A percentile compares a stretch with the other conserved stretches of the same genome.
phyloP scores from a whole-genome alignment of 2,113 vertebrate species.

The Chloropsis hardwickii region DNA sequence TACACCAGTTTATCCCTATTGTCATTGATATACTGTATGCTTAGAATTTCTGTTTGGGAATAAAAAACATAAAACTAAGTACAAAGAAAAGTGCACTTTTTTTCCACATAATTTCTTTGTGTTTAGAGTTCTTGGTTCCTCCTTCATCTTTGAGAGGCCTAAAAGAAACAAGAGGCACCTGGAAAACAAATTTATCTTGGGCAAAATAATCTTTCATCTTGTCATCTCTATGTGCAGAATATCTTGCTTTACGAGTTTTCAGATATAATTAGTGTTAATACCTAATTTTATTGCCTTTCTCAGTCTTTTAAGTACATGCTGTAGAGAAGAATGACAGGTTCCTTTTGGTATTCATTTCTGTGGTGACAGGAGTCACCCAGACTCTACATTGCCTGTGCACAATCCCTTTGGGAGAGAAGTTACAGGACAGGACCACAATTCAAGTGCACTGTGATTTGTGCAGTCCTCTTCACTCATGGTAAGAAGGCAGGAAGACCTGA shows the following conservation, averaged over 20 bases:
- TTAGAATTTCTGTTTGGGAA: background rate
- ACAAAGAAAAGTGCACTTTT: background rate
- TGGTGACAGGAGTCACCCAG: background rate
- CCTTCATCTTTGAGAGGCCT: background rate
- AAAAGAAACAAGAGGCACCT: background rate
- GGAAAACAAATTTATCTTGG: background rate
- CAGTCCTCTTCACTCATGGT: background rate
- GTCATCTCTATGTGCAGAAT: background rate
- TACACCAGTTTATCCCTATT: background rate
- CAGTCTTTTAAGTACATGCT: background rate
- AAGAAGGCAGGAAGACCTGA: background rate
- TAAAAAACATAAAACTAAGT: background rate
- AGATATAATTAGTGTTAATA: background rate
- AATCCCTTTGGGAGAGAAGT: background rate
- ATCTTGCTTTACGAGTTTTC: constrained; percentile 10
- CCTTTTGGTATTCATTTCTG: background rate
- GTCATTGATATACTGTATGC: background rate
- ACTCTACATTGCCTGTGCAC: background rate
- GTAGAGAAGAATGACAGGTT: background rate
- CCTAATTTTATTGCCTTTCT: background rate
- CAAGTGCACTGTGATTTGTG: background rate
- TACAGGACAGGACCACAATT: background rate
- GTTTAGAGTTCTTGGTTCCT: background rate
- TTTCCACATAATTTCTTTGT: background rate
- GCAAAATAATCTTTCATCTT: background rate